Conservation (phyloP, 2,797 vertebrate genomes). For the Trachops cirrhosus region DNA sequence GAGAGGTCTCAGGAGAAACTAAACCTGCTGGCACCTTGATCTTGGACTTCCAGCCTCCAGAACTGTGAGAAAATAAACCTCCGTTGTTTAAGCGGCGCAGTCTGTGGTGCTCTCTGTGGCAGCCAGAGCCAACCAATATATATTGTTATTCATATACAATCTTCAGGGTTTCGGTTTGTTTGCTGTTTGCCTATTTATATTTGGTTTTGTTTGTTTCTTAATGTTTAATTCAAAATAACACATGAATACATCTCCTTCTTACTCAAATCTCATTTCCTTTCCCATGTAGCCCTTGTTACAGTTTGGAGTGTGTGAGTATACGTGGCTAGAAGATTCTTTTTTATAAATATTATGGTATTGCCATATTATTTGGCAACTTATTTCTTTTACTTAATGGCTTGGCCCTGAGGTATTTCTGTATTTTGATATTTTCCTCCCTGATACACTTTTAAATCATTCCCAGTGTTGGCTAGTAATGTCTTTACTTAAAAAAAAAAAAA, state of each 20-base stretch:
- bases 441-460: background rate
- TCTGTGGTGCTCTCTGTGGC: accelerated
- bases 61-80: background rate
- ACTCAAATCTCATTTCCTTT: background rate
- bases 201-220: background rate
- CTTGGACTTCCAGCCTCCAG: background rate
- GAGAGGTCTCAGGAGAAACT: background rate
- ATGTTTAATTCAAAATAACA: background rate
- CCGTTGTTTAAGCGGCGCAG: background rate
- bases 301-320: background rate
- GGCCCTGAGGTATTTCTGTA: background rate
- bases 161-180: background rate
- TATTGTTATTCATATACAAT: background rate
- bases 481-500: background rate
- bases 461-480: background rate
- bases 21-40: background rate
- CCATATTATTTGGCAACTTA: background rate
- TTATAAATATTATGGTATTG: background rate
- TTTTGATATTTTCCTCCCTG: background rate
- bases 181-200: background rate
- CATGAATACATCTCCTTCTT: background rate
- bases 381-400: background rate
- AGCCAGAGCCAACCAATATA: accelerated
- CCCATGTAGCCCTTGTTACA: background rate
- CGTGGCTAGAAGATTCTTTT: background rate